Conservation (phyloP, 2,797 vertebrate genomes). For the Xyrichtys novacula region DNA sequence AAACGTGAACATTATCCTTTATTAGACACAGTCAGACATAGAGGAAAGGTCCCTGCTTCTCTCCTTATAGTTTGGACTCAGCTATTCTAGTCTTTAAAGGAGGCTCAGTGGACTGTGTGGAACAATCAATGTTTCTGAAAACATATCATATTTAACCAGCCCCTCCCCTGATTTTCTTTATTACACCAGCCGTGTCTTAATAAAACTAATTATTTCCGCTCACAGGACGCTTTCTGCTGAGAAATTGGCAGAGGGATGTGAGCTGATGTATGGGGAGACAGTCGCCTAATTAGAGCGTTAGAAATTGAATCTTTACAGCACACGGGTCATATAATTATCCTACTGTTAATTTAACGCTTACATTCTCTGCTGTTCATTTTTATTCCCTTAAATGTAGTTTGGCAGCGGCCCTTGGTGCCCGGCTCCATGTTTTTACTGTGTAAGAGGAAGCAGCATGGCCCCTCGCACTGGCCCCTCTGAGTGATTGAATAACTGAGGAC, state of each 20-base stretch:
- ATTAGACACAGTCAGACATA: background rate
- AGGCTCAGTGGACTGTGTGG: conserved; percentile 58
- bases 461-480: conserved; percentile 82
- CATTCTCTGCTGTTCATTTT: conserved; percentile 98
- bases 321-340: conserved; percentile 98
- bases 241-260: conserved; percentile 92
- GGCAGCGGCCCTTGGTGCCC: conserved; percentile 89
- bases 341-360: conserved; percentile 99
- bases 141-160: conserved; percentile 75
- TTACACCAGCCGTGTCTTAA: conserved; percentile 82
- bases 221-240: conserved; percentile 85
- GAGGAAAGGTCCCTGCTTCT: conserved; percentile 30
- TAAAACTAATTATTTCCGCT: conserved; percentile 87
- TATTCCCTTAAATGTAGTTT: conserved; percentile 98
- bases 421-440: conserved; percentile 88
- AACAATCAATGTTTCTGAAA: conserved; percentile 71
- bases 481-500: conserved; percentile 93
- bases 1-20: background rate
- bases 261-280: conserved; percentile 95
- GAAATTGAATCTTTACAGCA: conserved; percentile 99
- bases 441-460: conserved; percentile 81
- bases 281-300: conserved; percentile 98
- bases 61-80: conserved; percentile 32
- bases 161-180: conserved; percentile 80
- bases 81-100: conserved; percentile 48